Evolutionary conservation across 2,888 invertebrate genomes (phyloP).

Genomic region (Crossocerus cetratus): DNA sequence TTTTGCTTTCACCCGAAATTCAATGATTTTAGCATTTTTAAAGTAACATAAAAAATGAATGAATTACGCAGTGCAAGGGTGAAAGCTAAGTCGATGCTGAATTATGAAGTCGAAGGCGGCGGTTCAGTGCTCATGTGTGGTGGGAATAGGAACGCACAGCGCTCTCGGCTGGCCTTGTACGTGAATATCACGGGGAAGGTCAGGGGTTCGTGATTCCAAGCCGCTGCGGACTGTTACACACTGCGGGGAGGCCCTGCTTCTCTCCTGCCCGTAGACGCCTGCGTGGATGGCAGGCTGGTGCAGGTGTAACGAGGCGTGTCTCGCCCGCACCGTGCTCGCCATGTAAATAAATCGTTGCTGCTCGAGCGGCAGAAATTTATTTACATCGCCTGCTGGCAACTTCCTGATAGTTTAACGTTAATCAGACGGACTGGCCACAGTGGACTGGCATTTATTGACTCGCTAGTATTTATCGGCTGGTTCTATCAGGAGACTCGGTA

Average conservation of each 20-base stretch:
- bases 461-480: too few species aligned
- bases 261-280: neutral
- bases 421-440: neutral
- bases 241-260: too few species aligned
- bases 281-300: conserved; percentile 41
- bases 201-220: conserved; percentile 63
- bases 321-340: conserved; percentile 12
- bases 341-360: too few species aligned
- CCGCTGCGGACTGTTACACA: conserved; percentile 39
- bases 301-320: conserved; percentile 54
- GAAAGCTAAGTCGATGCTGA: too few species aligned
- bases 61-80: too few species aligned
- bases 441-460: too few species aligned
- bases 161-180: conserved; percentile 53
- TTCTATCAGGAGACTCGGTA: too few species aligned
- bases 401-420: conserved; percentile 1
- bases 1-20: too few species aligned
- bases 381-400: conserved; percentile 9
- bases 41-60: too few species aligned
- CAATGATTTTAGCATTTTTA: too few species aligned
- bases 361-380: conserved; percentile 6
- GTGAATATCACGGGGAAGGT: conserved; percentile 69
- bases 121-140: neutral
- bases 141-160: neutral
- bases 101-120: too few species aligned